Conservation (phyloP, 2,888 invertebrate genomes). For the Lysandra bellargus region DNA sequence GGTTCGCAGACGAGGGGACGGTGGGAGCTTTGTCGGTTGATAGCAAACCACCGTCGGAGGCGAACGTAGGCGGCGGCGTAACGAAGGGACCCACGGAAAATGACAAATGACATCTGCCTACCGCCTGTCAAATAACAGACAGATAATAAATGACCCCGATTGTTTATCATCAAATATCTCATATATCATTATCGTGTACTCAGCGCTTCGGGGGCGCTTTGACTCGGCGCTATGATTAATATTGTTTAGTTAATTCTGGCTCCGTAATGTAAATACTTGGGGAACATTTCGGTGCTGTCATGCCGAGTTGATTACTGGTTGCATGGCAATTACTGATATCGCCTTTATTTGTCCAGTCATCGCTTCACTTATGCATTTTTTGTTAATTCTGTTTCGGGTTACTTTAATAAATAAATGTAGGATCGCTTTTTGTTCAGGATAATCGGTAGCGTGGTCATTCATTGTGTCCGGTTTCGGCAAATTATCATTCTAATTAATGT, state of each 20-base stretch:
- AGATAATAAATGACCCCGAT: slow-evolving; percentile 84
- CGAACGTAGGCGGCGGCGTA: slow-evolving; percentile 72
- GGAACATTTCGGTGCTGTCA: slow-evolving; percentile 69
- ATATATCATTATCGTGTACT: slow-evolving; percentile 80
- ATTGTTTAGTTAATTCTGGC: slow-evolving; percentile 78
- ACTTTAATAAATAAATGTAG: background rate
- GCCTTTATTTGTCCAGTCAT: slow-evolving; percentile 29
- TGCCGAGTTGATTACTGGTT: slow-evolving; percentile 62
- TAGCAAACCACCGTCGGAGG: slow-evolving; percentile 76
- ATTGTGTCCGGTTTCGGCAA: background rate
- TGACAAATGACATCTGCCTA: slow-evolving; percentile 86
- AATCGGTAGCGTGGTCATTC: background rate
- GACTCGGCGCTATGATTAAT: slow-evolving; percentile 74
- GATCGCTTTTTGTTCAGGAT: background rate
- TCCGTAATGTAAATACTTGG: slow-evolving; percentile 71
- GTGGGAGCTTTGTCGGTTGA: slow-evolving; percentile 63
- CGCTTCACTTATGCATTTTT: slow-evolving; percentile 25
- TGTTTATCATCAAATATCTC: slow-evolving; percentile 82
- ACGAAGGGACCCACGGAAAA: slow-evolving; percentile 81
- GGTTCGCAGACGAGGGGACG: slow-evolving; percentile 47
- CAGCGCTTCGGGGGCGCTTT: slow-evolving; percentile 66
- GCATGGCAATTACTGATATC: slow-evolving; percentile 35
- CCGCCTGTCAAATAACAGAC: slow-evolving; percentile 84
- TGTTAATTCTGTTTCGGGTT: background rate
- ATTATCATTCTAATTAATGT: slow-evolving; percentile 7